A percentile compares a stretch with the other conserved stretches of the same genome.
Conservation (phyloP, 2,888 invertebrate species). For the Agriopis leucophaearia region DNA sequence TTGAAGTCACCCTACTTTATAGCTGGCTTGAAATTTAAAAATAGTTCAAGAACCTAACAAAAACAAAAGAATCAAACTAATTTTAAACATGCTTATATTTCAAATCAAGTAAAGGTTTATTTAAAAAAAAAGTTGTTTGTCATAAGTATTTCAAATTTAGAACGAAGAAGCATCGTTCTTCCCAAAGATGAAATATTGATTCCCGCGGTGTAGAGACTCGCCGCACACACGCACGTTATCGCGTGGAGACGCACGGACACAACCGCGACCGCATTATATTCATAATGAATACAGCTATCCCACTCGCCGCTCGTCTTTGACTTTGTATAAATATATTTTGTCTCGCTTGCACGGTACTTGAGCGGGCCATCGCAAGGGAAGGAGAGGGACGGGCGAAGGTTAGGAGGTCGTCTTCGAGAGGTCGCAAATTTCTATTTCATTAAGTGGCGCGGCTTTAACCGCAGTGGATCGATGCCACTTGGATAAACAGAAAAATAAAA, state of each 20-base stretch:
- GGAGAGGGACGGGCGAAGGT: conserved; percentile 78
- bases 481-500: conserved; percentile 66
- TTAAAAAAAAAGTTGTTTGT: conserved; percentile 13
- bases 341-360: conserved; percentile 77
- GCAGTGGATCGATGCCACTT: conserved; percentile 78
- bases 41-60: neutral
- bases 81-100: neutral
- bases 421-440: conserved; percentile 86
- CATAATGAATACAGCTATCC: conserved; percentile 86
- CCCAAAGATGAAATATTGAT: conserved; percentile 84
- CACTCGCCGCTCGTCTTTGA: conserved; percentile 84
- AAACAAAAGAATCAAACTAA: neutral
- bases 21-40: neutral
- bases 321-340: conserved; percentile 86
- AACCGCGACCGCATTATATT: conserved; percentile 84
- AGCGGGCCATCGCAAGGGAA: conserved; percentile 67
- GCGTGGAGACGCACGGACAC: conserved; percentile 81
- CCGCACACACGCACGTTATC: conserved; percentile 70
- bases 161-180: conserved; percentile 46
- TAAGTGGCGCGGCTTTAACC: conserved; percentile 82
- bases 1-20: conserved; percentile 51
- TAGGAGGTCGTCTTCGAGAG: conserved; percentile 84
- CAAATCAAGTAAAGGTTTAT: neutral
- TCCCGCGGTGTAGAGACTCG: conserved; percentile 75
- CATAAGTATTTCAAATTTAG: conserved; percentile 33